Evolutionary conservation across 1,140 invertebrate genomes (phyloP), one percentile per base, ranked within the genome.

Genomic region (Reticulitermes speratus): DNA sequence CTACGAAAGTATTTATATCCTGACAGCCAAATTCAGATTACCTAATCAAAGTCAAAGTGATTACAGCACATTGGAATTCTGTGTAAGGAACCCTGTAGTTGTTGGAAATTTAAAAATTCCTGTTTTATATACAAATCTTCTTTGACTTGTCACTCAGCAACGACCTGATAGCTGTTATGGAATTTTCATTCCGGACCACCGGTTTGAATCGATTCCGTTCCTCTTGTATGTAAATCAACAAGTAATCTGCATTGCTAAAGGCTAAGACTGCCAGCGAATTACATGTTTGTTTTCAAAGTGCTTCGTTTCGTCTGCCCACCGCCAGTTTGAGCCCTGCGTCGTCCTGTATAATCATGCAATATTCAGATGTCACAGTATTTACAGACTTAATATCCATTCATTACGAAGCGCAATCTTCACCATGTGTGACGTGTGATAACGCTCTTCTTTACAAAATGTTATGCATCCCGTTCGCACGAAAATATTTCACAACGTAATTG

Each of bases 181-280:
- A 75, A 75, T 75, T 75, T 75, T 25, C 65, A 75, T 75, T 75
- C 65, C 65, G 8, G 25, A 6, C 65, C 65, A 75, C 65, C 65
- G 65, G 65, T 75, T 25, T 30, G n/a, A n/a, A 75, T 75, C 65
- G 65, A 75, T 75, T 75, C n/a, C n/a, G n/a, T 75, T 25, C 65
- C 65, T 75, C n/a, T 75, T 30, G 65, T 75, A 75, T 75, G 65
- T 30, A 75, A 75, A 75, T 75, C 65, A 30, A 75, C 9, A 30
- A 30, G 65, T 1, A 75, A 75, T 75, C n/a, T 75, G 65, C 65
- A 75, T 75, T 75, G 65, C 65, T 75, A 75, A 75, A 6, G 65
- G n/a, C n/a, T 0, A 3, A 75, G 59, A 8, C 59, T n/a, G 59
- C 59, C 59, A 25, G 59, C 16, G 3, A 1, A 23, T 65, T 16